Base-by-base conservation (phyloP, 2,113 vertebrate species). In the Symphodus melops region DNA sequence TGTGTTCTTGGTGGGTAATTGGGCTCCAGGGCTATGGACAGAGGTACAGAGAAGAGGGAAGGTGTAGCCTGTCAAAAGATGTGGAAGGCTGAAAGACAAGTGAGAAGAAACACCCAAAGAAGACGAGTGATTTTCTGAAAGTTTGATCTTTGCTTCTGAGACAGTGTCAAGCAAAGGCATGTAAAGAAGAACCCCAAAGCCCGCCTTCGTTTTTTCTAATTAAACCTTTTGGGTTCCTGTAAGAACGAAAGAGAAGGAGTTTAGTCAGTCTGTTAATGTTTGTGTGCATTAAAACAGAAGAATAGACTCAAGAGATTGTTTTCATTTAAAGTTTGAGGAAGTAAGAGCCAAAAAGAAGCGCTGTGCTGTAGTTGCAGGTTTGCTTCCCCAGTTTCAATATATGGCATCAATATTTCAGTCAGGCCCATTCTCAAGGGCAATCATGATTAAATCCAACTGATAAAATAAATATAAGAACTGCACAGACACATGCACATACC, bases 1-100 rank as follows among this genome's bases (percentile, higher is more conserved):
- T 82, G 72, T 85, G 88, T 86, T 89, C 84, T 87, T 72, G 49
- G 49, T 59, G 74, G 77, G 86, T 92, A 93, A 92, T 92, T 92
- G 91, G 89, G 86, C 90, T 91, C 90, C 61, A 72, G 84, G 82
- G 89, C 65, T 76, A 54, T 54, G 77, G 73, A 76, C 82, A 66
- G 59, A 71, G 58, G 67, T 57, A 66, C 60, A 61, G 68, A 83
- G 53, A 75, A 62, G 49, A 78, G 72, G 76, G 78, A 75, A 65
- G 83, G 75, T 80, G 72, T 62, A 70, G 62, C 69, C 81, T 88
- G 72, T 87, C 68, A 79, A 63, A 79, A 78, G 59, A 78, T 12
- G 46, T 33, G 2, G 69, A 72, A 23, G 55, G 65, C 59, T 37
- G 48, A 61, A 78, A 75, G 62, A 81, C 75, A 65, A 61, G 72